Evolutionary conservation across 92 coral and sea anemone genomes (phyloP), one percentile per base, ranked within the genome.

Genomic region (Porites cylindrica): DNA sequence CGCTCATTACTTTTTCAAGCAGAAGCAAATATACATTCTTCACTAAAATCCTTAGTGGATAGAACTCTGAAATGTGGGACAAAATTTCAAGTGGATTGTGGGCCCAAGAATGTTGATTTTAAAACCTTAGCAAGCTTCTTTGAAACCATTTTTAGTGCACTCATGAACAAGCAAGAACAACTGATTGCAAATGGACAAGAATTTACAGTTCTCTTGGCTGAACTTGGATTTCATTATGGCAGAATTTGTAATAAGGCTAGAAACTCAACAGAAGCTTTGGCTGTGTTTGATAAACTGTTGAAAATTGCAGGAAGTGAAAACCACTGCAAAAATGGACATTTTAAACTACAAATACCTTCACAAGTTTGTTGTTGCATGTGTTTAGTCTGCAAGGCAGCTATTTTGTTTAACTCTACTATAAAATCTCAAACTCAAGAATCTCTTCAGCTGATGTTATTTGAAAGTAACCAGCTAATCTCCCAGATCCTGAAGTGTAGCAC

Each of bases 11-110:
- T 83, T 51, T 81, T 91, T 65, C 93, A 90, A 65, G 90, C 79
- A 51, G 94, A 90, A 63, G 91, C 93, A 21, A 81, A 87, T 64
- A 51, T 77, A 8, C 86, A 58, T 74, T 83, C 79, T 5, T 65
- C 94, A 6, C 32, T 95, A n/a, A 79, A 90, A 77, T 85, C 79
- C 60, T n/a, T 92, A 51, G 93, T 93, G 26, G 89, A 92, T 52
- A 91, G 87, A 64, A 88, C 92, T 60, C n/a, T 91, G 26, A 93
- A 85, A 54, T 82, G 92, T 71, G 86, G 91, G 47, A 51, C 93
- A 81, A 95, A 95, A 79, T 95, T 85, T 83, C 98, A 91, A 68
- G 70, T 85, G 70, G 96, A 93, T 74, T 90, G 88, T 86, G 91
- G 92, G 24, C 74, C 85, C 9, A 81, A 47, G 61, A 66, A 62